Evolutionary conservation across 1,140 invertebrate species (phyloP), one percentile per base, ranked within the genome.

Genomic region (Magallana ariakensis): DNA sequence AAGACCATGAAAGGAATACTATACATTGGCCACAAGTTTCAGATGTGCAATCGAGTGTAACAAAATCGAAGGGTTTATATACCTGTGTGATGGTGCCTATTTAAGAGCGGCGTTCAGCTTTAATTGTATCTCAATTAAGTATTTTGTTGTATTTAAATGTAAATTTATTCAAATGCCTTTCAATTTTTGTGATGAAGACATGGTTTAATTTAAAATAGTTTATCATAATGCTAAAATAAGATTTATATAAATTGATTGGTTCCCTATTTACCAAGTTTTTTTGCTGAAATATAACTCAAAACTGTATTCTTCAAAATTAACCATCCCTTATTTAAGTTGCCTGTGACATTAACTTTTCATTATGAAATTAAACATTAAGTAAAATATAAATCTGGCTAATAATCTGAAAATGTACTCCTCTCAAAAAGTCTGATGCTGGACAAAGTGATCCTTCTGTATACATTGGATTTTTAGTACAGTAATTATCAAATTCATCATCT

Each of bases 101-200:
- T 16, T 60, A 60, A 5, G 13, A n/a, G n/a, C n/a, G 4, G 58
- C 13, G n/a, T 60, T 16, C 13, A 60, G 58, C 9, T n/a, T 62
- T 62, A 58, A 0, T 58, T 58, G 57, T 9, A 58, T 58, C 0
- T 16, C 2, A 16, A 15, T 62, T 19, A 46, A 46, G 15, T 62
- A 16, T 62, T 62, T 62, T 16, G 58, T 16, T 62, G 58, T 62
- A 62, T 62, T 62, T 62, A 62, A 62, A 62, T 62, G 58, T 7
- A 13, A 62, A 16, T 62, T 62, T 62, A 62, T 8, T 62, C n/a
- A 62, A 19, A 62, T 62, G 58, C 7, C 58, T n/a, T 16, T 16
- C 58, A 62, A 19, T 62, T 62, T 62, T 19, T 19, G 58, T 62
- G 16, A 62, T 62, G 7, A 7, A 8, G 58, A 62, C 8, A 62